Evolutionary conservation across 2,113 vertebrate species (phyloP), one percentile per base, ranked within the genome.

Genomic region (Syngnathus floridae): DNA sequence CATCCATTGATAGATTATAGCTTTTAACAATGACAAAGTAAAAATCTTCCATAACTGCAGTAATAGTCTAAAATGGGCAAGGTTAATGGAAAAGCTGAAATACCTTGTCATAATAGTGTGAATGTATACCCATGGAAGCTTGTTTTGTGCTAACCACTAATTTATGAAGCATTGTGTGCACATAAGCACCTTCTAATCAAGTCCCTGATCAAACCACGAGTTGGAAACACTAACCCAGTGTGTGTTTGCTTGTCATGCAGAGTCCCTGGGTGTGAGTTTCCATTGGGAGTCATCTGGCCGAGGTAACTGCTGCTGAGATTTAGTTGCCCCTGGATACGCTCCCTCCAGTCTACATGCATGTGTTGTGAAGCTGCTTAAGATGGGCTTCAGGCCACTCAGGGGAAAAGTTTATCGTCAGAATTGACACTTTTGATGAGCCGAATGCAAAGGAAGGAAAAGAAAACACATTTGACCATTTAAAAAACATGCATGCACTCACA

Each of bases 301-400:
- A 71, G 72, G 80, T 77, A 75, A 83, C 76, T 75, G 66, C 82
- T 71, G 65, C 73, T 70, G 80, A 82, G 82, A 84, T 78, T 82
- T 66, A 72, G 85, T 87, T 83, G 74, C 74, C 73, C 81, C 60
- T 85, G 87, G 82, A 79, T 79, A 87, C 84, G 69, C 74, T 69
- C 75, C 65, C 70, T 64, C 69, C 70, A 59, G 73, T 73, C 76
- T 81, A 69, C 77, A 83, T 81, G 55, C 67, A 72, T 81, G 78
- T 80, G 86, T 84, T 82, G 82, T 75, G 76, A 73, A 74, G 81
- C 73, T 64, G 54, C 67, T 73, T 67, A 51, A 70, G 66, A 71
- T 38, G 22, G 64, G 62, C 66, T 62, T 64, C 70, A 49, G 66
- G 59, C 60, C 67, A 67, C 79, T 71, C 66, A 7, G 55, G 76